phyloP scores from a whole-genome alignment of 2,113 vertebrate species.

The Microcebus murinus region DNA sequence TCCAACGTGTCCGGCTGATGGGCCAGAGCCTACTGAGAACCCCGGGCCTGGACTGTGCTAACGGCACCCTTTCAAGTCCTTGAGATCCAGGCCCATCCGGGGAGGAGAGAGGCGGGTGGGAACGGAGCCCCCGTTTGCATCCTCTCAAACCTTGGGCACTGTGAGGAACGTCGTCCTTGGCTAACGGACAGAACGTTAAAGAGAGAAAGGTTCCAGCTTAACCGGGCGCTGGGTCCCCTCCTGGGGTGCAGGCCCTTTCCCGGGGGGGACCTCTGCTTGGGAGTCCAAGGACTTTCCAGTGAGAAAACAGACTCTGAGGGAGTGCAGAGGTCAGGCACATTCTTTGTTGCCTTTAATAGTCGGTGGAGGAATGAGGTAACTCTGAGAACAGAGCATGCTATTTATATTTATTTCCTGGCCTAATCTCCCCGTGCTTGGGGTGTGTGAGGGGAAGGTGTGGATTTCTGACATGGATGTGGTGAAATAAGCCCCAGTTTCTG shows the following conservation, averaged over 20 bases:
- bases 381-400: neutral
- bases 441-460: neutral
- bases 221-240: neutral
- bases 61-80: slow-evolving; percentile 62
- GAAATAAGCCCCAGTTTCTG: neutral
- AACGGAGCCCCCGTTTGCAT: neutral
- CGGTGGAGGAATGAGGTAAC: neutral
- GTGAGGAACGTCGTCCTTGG: neutral
- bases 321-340: neutral
- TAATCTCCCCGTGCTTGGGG: neutral
- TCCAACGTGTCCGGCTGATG: slow-evolving; percentile 57
- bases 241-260: neutral
- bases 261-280: neutral
- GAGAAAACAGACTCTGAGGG: neutral
- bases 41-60: slow-evolving; percentile 53
- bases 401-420: neutral
- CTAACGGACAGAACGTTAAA: neutral
- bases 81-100: slow-evolving; percentile 50
- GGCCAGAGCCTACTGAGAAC: slow-evolving; percentile 69
- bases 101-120: neutral
- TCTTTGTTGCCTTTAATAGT: neutral
- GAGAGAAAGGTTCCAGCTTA: neutral
- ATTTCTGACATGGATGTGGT: neutral
- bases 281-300: neutral
- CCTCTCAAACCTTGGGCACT: neutral